Evolutionary conservation across 2,113 vertebrate genomes (phyloP).

Genomic region (Oncorhynchus masou): DNA sequence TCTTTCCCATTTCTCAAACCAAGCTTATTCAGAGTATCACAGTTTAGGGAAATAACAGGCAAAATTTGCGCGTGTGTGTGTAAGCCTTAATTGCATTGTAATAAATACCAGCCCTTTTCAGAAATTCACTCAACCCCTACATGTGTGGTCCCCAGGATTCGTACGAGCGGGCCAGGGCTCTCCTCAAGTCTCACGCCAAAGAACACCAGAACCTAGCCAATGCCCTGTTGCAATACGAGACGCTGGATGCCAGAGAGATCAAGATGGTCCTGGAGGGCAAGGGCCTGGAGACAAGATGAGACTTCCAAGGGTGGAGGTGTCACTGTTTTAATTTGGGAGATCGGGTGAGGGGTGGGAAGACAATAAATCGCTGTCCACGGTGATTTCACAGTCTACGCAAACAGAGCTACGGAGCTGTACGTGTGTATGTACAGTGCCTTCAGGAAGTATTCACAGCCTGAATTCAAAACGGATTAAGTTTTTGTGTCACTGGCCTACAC

Average conservation of each 20-base stretch:
- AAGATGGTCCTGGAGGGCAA: constrained; percentile 93
- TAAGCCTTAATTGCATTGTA: too few species aligned
- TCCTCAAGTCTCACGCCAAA: constrained; percentile 89
- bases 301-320: constrained; percentile 30
- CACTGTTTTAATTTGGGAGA: neutral
- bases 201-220: constrained; percentile 96
- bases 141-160: constrained; percentile 79
- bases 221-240: constrained; percentile 93
- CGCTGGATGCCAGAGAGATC: constrained; percentile 97
- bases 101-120: too few species aligned
- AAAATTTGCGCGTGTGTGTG: too few species aligned
- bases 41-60: too few species aligned
- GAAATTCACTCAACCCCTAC: neutral
- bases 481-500: too few species aligned
- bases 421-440: too few species aligned
- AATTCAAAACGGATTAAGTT: too few species aligned
- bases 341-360: constrained; percentile 31
- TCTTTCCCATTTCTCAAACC: too few species aligned
- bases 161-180: constrained; percentile 89
- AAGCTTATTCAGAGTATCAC: too few species aligned
- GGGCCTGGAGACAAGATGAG: constrained; percentile 86
- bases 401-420: neutral
- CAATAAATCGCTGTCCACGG: too few species aligned
- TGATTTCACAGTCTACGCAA: constrained; percentile 8
- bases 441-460: too few species aligned